A percentile compares a stretch with the other conserved stretches of the same genome.
These are phyloP conservation scores for Butorides virescens DNA, from an alignment of 2,113 vertebrate species.

Conservation along the genomic window DNA sequence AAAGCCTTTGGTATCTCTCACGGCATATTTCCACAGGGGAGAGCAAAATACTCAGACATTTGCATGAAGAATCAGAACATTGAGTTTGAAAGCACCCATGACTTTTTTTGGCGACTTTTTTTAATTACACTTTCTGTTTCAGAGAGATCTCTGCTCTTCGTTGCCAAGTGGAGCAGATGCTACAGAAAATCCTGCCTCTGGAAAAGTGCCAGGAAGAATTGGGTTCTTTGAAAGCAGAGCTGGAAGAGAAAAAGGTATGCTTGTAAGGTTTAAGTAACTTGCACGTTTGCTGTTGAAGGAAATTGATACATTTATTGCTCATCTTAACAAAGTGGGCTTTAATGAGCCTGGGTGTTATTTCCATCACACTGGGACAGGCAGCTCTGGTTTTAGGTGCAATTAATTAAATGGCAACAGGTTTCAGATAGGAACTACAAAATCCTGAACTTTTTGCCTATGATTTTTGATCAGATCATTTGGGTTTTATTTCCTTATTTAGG, in stretches of 20 bases:
- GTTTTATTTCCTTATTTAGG: neutral
- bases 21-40: neutral
- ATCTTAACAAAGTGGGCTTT: neutral
- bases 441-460: too few relatives aligned
- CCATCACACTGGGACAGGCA: neutral
- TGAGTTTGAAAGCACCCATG: neutral
- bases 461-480: neutral
- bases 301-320: neutral
- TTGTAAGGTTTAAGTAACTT: neutral
- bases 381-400: neutral
- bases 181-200: constrained; percentile 82
- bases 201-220: constrained; percentile 85
- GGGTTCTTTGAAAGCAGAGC: constrained; percentile 80
- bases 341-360: neutral
- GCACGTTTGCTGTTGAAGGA: neutral
- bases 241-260: constrained; percentile 88
- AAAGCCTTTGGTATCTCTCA: neutral
- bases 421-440: too few relatives aligned
- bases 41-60: neutral
- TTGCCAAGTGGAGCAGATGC: constrained; percentile 88
- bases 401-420: neutral
- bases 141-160: constrained; percentile 88
- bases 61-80: neutral
- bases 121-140: neutral
- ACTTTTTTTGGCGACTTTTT: neutral